A percentile compares a stretch with the other conserved stretches of the same genome.
Evolutionary conservation across 1,140 invertebrate genomes (phyloP).

Genomic region (Aphidius ervi): DNA sequence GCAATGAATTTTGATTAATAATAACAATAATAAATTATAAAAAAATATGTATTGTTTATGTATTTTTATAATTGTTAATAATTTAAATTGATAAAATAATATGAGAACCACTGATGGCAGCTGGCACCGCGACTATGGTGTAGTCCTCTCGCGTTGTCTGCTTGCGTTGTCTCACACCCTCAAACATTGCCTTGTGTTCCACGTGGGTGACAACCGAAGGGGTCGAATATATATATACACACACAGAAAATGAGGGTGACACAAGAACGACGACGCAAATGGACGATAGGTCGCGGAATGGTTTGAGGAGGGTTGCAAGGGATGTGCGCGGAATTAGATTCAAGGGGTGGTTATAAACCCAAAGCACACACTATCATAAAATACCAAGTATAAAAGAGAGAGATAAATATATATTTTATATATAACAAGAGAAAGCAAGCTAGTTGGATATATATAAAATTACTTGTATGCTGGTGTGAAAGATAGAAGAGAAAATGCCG

Average conservation of each 20-base stretch:
- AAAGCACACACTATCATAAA: conserved; percentile 13
- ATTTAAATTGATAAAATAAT: background rate
- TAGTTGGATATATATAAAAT: background rate
- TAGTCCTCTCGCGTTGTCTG: conserved; percentile 27
- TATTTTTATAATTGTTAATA: too few relatives aligned
- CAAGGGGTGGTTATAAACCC: background rate
- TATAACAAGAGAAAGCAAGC: background rate
- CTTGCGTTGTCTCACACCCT: conserved; percentile 46
- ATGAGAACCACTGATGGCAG: conserved; percentile 44
- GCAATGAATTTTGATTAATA: too few relatives aligned
- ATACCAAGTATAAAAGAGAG: conserved; percentile 1
- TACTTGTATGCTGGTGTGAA: background rate
- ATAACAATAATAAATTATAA: background rate
- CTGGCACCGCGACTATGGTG: conserved; percentile 38
- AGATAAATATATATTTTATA: background rate
- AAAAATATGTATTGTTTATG: background rate
- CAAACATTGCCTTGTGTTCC: conserved; percentile 42
- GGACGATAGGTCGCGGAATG: conserved; percentile 8
- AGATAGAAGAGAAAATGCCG: conserved; percentile 17
- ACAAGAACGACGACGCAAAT: conserved; percentile 30
- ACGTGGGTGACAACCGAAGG: conserved; percentile 48
- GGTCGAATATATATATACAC: conserved; percentile 28
- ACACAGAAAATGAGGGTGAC: conserved; percentile 40
- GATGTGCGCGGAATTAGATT: conserved; percentile 5
- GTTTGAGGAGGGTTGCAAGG: conserved; percentile 10